phyloP scores from a whole-genome alignment of 2,113 vertebrate species.

The Cyanocitta stelleri region DNA sequence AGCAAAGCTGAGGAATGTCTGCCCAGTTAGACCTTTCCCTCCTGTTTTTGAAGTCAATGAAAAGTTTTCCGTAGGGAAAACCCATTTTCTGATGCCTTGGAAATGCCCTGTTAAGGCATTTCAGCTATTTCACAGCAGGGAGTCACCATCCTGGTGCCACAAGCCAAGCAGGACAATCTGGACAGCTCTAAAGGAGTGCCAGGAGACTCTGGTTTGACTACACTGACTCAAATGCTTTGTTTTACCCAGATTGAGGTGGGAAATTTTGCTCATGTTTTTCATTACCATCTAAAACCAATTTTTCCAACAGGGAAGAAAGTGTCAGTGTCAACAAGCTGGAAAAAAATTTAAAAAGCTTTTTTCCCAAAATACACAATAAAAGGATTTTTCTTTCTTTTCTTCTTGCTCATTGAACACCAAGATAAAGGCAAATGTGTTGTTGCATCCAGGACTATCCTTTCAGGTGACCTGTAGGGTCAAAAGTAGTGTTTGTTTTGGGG shows the following conservation, averaged over 20 bases:
- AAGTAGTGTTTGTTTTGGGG: background rate
- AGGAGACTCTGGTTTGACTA: background rate
- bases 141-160: rapidly evolving
- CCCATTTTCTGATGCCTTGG: background rate
- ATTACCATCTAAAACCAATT: background rate
- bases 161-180: background rate
- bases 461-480: background rate
- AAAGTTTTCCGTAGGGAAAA: background rate
- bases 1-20: background rate
- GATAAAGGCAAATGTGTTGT: background rate
- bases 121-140: background rate
- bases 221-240: background rate
- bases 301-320: background rate
- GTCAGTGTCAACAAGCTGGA: background rate
- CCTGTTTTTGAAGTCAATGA: background rate
- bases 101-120: background rate
- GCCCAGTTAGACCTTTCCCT: background rate
- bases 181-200: background rate
- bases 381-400: background rate
- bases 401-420: background rate
- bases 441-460: background rate
- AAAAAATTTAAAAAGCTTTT: background rate
- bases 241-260: background rate
- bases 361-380: background rate
- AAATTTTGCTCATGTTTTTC: background rate